Evolutionary conservation across 2,888 invertebrate genomes (phyloP), one percentile per base, ranked within the genome.

Genomic region (Drosophila paramelanica): DNA sequence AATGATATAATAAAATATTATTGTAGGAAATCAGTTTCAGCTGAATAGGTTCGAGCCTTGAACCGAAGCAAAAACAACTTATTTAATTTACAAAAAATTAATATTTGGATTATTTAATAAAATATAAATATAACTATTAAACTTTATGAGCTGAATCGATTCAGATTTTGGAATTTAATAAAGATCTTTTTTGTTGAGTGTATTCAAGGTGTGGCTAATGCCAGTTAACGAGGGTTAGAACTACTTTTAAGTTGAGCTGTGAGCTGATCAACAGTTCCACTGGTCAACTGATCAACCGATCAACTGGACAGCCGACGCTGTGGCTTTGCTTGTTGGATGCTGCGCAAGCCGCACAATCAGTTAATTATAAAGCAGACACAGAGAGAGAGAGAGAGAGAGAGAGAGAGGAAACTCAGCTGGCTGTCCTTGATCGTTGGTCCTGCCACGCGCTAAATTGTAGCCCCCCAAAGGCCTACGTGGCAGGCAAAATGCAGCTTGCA

Each of bases 401-500:
- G 33, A 38, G 20, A 43, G 38, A 51, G 33, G 17, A 20, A 50
- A 41, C 62, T 66, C 56, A 55, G 69, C 72, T 62, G 72, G 51
- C 41, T 73, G 68, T 68, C 68, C 68, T 61, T 73, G 45, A 23
- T 27, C 39, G 47, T 6, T 51, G 56, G 39, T 47, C 53, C 46
- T 66, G 68, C 57, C 77, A 77, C 77, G 67, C 79, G 76, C 76
- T 59, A 53, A 69, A 76, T 58, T 70, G 67, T 60, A 43, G 79
- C 62, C 47, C n/a, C 58, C 47, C 55, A 38, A 25, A 23, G 11
- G 13, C 13, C 25, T 1, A 5, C 6, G n/a, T 8, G 46, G 20
- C 20, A 14, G 31, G n/a, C 23, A 51, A 77, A 77, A 77, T 77
- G 77, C 77, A 77, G 77, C 77, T 77, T 77, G 77, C 77, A 69